Base-by-base conservation (phyloP, 2,888 invertebrate species). In the Venusia cambrica region DNA sequence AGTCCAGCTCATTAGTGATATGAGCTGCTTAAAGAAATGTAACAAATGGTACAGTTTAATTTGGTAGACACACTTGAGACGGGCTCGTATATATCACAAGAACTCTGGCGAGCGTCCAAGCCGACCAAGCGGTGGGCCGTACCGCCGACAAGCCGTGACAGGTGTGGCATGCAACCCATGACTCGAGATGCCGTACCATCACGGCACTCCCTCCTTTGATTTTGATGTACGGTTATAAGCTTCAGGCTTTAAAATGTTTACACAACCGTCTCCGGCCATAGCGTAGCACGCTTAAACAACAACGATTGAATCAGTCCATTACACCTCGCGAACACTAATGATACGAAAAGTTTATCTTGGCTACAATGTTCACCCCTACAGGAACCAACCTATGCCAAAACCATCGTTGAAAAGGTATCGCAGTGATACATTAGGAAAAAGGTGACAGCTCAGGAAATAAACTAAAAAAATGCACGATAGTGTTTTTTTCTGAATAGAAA, bases 31-130 rank as follows among this genome's bases (percentile, higher is more conserved):
- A 77, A 75, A 73, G 79, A 76, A 79, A 73, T 68, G 62, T 80
- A 76, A 84, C 71, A 81, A 85, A 87, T 84, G 79, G 73, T 70
- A 70, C 74, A 74, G 83, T 84, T 84, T 85, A 84, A 87, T 84
- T 85, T 81, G 73, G 83, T 84, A 80, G 87, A 85, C 84, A 76
- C 73, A 77, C 71, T 59, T 75, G 77, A 79, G 80, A 81, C 81
- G 64, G 61, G 72, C 54, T 67, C 69, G 70, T 81, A 84, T 85
- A 76, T 76, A 81, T 85, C 84, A 83, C 68, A 63, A 62, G 57
- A 62, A 60, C 63, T 70, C 83, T 85, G 87, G 85, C 87, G 67
- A 47, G 37, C 58, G 69, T 76, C 87, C 87, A 87, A 85, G 65
- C 27, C 64, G 69, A 66, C 72, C 81, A 73, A 81, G 77, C 72